These are phyloP conservation scores for Chloroclysta siterata DNA, from an alignment of 2,888 invertebrate species.

Conservation along the genomic window DNA sequence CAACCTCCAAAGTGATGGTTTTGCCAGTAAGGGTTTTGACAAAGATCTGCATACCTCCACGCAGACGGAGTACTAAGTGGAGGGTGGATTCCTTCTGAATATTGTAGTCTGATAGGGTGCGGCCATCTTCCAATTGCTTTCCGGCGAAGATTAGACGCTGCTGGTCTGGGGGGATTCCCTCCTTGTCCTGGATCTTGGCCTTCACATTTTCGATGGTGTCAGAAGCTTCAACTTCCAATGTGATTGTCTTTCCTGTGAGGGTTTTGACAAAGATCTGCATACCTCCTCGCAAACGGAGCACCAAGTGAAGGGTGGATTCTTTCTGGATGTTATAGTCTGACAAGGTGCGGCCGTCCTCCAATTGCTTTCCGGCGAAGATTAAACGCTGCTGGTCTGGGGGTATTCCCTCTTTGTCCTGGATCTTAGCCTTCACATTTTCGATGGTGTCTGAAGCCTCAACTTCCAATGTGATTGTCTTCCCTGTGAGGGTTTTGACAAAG, in stretches of 20 bases:
- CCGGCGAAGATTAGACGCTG: conserved; percentile 61
- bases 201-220: conserved; percentile 62
- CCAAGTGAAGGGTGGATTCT: conserved; percentile 58
- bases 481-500: conserved; percentile 59
- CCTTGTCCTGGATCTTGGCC: conserved; percentile 62
- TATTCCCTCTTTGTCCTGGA: conserved; percentile 61
- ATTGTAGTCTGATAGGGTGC: conserved; percentile 60
- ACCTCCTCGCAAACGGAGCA: conserved; percentile 55
- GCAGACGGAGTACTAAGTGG: conserved; percentile 44
- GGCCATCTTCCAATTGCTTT: conserved; percentile 60
- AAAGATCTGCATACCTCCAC: conserved; percentile 27
- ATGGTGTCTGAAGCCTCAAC: conserved; percentile 61
- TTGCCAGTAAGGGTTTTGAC: conserved; percentile 25
- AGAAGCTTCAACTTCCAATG: conserved; percentile 56
- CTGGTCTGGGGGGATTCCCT: conserved; percentile 63
- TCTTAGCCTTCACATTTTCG: conserved; percentile 61
- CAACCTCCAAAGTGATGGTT: conserved; percentile 24
- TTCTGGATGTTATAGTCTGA: conserved; percentile 62
- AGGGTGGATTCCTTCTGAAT: conserved; percentile 62
- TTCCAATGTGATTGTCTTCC: conserved; percentile 58
- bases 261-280: conserved; percentile 64
- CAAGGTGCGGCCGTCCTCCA: conserved; percentile 59
- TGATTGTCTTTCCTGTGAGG: conserved; percentile 59
- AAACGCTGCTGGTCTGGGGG: conserved; percentile 60
- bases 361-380: conserved; percentile 59